Evolutionary conservation across 2,888 invertebrate species (phyloP).

Genomic region (Mythimna loreyi): DNA sequence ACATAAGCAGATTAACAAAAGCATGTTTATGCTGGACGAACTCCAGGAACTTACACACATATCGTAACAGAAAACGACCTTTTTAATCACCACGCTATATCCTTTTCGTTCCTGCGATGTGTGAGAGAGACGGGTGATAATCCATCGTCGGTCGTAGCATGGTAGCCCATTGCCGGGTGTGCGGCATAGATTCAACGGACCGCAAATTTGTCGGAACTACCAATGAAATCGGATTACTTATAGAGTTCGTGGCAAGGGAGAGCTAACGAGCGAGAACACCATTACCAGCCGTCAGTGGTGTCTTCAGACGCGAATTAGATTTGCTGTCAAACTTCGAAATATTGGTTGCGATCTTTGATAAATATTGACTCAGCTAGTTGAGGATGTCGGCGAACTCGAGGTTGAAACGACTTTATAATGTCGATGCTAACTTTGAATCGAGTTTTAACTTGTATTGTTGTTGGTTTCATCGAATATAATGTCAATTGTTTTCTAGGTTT

Average conservation of each 20-base stretch:
- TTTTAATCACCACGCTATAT: constrained; percentile 72
- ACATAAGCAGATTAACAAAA: constrained; percentile 75
- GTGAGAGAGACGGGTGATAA: constrained; percentile 71
- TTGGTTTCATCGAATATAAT: neutral
- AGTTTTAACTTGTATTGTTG: constrained; percentile 17
- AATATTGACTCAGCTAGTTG: constrained; percentile 60
- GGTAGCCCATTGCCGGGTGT: constrained; percentile 70
- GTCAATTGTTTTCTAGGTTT: neutral
- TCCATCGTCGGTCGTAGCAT: constrained; percentile 73
- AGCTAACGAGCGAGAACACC: constrained; percentile 84
- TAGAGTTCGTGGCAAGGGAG: constrained; percentile 78
- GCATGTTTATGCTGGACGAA: constrained; percentile 69
- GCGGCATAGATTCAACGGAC: constrained; percentile 80
- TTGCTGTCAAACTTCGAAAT: constrained; percentile 69
- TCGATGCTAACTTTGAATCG: constrained; percentile 18
- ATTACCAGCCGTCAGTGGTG: constrained; percentile 79
- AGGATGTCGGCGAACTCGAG: constrained; percentile 12
- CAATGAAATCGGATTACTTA: constrained; percentile 87
- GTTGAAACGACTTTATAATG: constrained; percentile 46
- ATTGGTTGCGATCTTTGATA: constrained; percentile 63
- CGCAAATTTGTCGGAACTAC: constrained; percentile 89
- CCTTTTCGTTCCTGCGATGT: constrained; percentile 65
- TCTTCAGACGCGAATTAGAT: constrained; percentile 76
- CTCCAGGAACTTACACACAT: constrained; percentile 71
- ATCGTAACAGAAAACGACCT: constrained; percentile 74